Conservation (phyloP, 92 coral and sea anemone genomes). For the Zoanthus sansibaricus region DNA sequence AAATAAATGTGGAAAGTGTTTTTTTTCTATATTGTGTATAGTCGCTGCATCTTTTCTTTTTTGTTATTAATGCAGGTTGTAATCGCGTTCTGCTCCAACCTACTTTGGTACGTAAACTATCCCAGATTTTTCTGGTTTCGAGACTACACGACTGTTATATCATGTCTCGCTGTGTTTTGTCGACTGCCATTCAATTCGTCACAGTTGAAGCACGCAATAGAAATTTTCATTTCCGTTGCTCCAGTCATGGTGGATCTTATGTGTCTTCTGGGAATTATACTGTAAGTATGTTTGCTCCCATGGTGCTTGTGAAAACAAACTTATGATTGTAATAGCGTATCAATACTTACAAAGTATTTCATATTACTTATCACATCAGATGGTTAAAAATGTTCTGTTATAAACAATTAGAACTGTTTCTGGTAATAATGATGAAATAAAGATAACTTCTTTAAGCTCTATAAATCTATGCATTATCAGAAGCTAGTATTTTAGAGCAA, state of each 20-base stretch:
- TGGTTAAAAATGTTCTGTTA: no score
- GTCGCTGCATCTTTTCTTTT: neutral
- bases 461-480: no score
- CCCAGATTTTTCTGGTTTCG: constrained; percentile 66
- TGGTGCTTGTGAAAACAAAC: no score
- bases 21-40: neutral
- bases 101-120: constrained; percentile 75
- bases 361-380: no score
- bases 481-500: no score
- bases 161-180: constrained; percentile 86
- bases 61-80: constrained; percentile 51
- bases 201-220: constrained; percentile 82
- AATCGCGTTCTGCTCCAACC: constrained; percentile 77
- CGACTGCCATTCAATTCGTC: constrained; percentile 88
- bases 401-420: no score
- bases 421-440: no score
- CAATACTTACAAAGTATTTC: neutral
- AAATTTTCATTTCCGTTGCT: constrained; percentile 77
- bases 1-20: neutral
- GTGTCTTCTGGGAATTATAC: constrained; percentile 78
- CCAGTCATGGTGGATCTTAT: constrained; percentile 87
- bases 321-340: neutral
- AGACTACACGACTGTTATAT: constrained; percentile 71
- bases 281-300: constrained; percentile 58
- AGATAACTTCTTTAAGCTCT: no score